Percentiles rank a stretch among this genome's conserved stretches.
Evolutionary conservation across 2,888 invertebrate genomes (phyloP).

Genomic region (Hemaris fuciformis): DNA sequence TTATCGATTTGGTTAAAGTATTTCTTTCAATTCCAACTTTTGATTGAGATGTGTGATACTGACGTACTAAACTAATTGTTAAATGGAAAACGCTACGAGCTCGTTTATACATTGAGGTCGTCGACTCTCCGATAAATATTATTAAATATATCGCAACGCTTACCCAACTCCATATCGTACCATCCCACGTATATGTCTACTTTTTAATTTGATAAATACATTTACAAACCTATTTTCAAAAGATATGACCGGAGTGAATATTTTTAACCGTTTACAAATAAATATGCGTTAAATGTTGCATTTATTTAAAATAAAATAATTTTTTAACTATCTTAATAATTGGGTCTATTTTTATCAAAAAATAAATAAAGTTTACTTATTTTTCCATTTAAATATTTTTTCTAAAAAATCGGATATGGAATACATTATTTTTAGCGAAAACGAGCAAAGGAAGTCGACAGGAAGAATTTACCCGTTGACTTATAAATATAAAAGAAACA

Average conservation of each 20-base stretch:
- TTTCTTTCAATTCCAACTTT: background rate
- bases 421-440: constrained; percentile 1
- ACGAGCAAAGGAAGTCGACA: constrained; percentile 6
- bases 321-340: too few relatives aligned
- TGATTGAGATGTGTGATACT: background rate
- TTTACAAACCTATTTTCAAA: background rate
- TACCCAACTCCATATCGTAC: constrained; percentile 35
- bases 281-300: background rate
- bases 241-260: background rate
- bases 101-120: constrained; percentile 62
- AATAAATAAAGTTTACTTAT: background rate
- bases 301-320: background rate
- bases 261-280: background rate
- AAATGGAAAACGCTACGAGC: constrained; percentile 42
- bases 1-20: background rate
- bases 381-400: too few relatives aligned
- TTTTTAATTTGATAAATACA: constrained; percentile 7
- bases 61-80: constrained; percentile 22
- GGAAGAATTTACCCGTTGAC: background rate
- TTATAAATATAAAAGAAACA: background rate
- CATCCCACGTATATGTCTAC: constrained; percentile 25
- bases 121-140: constrained; percentile 69
- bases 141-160: constrained; percentile 47
- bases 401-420: too few relatives aligned
- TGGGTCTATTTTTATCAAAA: background rate